These are phyloP conservation scores for Sceloporus tristichus DNA, from an alignment of 2,113 vertebrate species.

Conservation along the genomic window DNA sequence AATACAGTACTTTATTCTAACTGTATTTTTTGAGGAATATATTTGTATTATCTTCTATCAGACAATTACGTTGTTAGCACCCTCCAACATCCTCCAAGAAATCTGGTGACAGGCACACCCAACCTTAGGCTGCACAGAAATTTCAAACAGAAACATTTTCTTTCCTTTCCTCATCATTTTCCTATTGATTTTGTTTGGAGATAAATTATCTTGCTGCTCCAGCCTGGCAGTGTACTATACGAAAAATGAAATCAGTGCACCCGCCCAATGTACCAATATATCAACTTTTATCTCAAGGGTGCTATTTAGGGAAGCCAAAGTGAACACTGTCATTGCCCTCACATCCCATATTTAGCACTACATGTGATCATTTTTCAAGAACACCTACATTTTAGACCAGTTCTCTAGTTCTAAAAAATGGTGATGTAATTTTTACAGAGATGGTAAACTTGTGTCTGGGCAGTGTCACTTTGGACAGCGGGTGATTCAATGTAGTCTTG, in stretches of 20 bases:
- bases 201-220: slow-evolving; percentile 39
- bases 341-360: not conserved
- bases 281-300: not conserved
- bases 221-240: not conserved
- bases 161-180: slow-evolving; percentile 38
- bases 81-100: not conserved
- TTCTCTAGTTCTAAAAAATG: not conserved
- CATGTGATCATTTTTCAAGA: not conserved
- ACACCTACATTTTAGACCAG: not conserved
- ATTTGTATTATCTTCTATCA: slow-evolving; percentile 22
- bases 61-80: slow-evolving; percentile 36
- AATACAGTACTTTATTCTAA: not conserved
- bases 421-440: too few species aligned
- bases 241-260: slow-evolving; percentile 34
- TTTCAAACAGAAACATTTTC: slow-evolving; percentile 26
- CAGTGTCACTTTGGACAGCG: not conserved
- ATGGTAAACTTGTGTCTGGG: not conserved
- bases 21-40: not conserved
- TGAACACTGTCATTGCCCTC: not conserved
- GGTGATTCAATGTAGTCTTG: not conserved
- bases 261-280: slow-evolving; percentile 10
- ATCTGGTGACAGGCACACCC: not conserved
- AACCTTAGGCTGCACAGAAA: not conserved
- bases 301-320: not conserved
- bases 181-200: slow-evolving; percentile 43